These are phyloP conservation scores for Eupithecia tripunctaria DNA, from an alignment of 2,888 invertebrate species.

Conservation along the genomic window DNA sequence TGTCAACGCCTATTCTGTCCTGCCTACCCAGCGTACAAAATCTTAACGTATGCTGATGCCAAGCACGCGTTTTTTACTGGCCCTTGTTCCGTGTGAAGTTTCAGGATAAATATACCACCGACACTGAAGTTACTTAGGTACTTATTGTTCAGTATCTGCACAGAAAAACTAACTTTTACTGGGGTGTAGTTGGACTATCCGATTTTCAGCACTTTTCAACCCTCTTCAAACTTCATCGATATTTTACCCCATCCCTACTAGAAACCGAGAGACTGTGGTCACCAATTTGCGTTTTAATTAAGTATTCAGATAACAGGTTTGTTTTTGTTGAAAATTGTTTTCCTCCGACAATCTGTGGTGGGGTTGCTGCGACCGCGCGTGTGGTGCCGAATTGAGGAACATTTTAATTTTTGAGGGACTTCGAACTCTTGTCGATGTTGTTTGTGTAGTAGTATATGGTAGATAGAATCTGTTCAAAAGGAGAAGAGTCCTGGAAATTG, in stretches of 20 bases:
- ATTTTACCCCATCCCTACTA: conserved; percentile 2
- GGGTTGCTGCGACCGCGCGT: conserved; percentile 31
- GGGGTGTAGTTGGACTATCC: background rate
- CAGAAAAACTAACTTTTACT: background rate
- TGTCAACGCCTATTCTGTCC: too few relatives aligned
- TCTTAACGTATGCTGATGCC: too few relatives aligned
- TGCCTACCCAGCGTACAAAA: too few relatives aligned
- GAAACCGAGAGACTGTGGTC: conserved; percentile 57
- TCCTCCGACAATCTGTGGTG: conserved; percentile 54
- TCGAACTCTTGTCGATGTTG: too few relatives aligned
- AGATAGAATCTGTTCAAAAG: too few relatives aligned
- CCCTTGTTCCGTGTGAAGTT: too few relatives aligned
- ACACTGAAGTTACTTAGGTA: too few relatives aligned
- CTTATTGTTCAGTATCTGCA: too few relatives aligned
- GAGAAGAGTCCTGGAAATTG: too few relatives aligned
- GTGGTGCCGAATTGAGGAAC: background rate
- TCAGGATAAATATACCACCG: too few relatives aligned
- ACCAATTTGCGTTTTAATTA: conserved; percentile 82
- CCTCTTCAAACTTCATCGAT: background rate
- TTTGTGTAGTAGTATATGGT: too few relatives aligned
- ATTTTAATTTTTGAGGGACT: background rate
- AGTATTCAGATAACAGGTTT: conserved; percentile 72
- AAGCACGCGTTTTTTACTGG: too few relatives aligned
- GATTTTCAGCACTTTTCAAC: background rate
- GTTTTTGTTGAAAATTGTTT: conserved; percentile 80